Evolutionary conservation across 2,113 vertebrate species (phyloP).

Genomic region (Syngnathus floridae): DNA sequence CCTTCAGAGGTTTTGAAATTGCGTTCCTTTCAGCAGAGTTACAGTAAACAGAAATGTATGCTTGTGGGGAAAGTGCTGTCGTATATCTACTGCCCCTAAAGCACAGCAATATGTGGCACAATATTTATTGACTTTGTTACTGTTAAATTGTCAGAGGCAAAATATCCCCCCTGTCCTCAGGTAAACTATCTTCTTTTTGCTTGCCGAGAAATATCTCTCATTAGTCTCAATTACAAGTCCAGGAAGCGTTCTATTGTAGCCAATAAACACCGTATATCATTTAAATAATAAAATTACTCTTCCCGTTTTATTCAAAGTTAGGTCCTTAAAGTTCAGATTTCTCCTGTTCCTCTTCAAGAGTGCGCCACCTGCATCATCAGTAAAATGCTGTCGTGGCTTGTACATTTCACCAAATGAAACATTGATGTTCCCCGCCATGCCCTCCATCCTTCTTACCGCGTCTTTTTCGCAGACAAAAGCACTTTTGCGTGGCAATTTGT

Average conservation of each 20-base stretch:
- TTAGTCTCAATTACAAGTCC: slow-evolving; percentile 41
- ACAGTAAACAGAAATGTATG: slow-evolving; percentile 2
- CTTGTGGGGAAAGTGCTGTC: slow-evolving; percentile 13
- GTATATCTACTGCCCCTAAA: slow-evolving; percentile 43
- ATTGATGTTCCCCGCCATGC: slow-evolving; percentile 97
- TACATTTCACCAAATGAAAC: slow-evolving; percentile 95
- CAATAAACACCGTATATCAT: no score
- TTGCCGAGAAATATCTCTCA: slow-evolving; percentile 26
- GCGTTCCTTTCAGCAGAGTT: neutral
- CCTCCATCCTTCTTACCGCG: slow-evolving; percentile 90
- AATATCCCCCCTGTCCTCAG: slow-evolving; percentile 39
- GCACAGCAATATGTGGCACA: slow-evolving; percentile 31
- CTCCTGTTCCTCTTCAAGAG: slow-evolving; percentile 10
- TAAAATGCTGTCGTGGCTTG: slow-evolving; percentile 71
- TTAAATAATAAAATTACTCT: neutral
- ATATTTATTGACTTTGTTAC: slow-evolving; percentile 27
- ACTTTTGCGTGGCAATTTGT: slow-evolving; percentile 94
- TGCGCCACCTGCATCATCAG: slow-evolving; percentile 51
- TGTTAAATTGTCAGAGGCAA: slow-evolving; percentile 24
- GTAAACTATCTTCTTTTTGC: slow-evolving; percentile 48
- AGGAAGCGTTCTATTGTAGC: neutral
- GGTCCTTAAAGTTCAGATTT: neutral
- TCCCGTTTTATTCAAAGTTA: neutral
- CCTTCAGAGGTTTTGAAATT: neutral
- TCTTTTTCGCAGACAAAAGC: slow-evolving; percentile 89